Evolutionary conservation across 2,797 vertebrate species (phyloP), one percentile per base, ranked within the genome.

Genomic region (Philypnodon macrostomus): DNA sequence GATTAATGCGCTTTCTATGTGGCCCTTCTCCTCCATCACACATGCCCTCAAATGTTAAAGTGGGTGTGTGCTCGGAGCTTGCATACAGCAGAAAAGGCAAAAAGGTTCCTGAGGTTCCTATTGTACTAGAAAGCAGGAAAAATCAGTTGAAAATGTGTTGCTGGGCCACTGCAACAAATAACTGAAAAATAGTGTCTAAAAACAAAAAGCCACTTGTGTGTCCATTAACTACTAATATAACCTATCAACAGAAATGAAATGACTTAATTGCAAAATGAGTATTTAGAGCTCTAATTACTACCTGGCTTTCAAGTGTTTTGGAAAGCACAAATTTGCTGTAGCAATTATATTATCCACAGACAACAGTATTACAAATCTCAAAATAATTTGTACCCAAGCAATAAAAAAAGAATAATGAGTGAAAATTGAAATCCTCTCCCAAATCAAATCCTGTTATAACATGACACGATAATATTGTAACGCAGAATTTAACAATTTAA

Each of bases 1-100:
- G 88, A 90, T 88, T 81, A 85, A 89, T 87, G 85, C 67, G 47
- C 59, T 50, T 52, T 66, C 68, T 76, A 77, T 84, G 80, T 69
- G 78, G 80, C 75, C 77, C 71, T 68, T 70, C 58, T 66, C 68
- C 48, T 68, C 37, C 32, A 58, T 40, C 27, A 45, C 67, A 57
- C 54, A 57, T 55, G 54, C 60, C 59, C 12, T 63, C 51, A 52
- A 18, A 58, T 62, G 33, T 29, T 38, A 31, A 53, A 33, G 38
- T 47, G 51, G n/a, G n/a, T 50, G 59, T 37, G 40, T 19, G 39
- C 52, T 15, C 53, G 49, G 17, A 12, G 49, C 34, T 41, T 12
- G n/a, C n/a, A n/a, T n/a, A n/a, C n/a, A n/a, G n/a, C n/a, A n/a
- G n/a, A 5, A 44, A 10, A 18, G 10, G 16, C 16, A 7, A 17